phyloP scores from a whole-genome alignment of 2,113 vertebrate genomes.

The Lophochroa leadbeateri region DNA sequence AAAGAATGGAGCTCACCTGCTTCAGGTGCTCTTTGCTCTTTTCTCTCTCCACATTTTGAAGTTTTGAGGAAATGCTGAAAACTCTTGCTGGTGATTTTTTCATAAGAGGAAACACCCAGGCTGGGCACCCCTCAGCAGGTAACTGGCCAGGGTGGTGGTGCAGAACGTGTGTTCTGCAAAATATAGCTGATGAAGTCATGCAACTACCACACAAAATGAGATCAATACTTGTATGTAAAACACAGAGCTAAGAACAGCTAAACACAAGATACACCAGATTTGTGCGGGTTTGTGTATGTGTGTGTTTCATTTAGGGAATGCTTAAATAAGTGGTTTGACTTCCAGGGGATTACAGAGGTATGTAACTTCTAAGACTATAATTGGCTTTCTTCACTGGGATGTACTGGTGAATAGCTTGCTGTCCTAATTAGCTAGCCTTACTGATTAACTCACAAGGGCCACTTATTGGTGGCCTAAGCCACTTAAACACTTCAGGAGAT shows the following conservation, averaged over 20 bases:
- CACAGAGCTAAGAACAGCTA: not conserved
- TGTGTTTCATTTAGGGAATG: not conserved
- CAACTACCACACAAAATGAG: not conserved
- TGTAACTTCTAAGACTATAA: not conserved
- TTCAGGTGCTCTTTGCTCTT: not conserved
- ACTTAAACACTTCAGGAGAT: conserved; percentile 49
- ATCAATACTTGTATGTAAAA: not conserved
- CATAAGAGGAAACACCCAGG: not conserved
- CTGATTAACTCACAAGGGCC: conserved; percentile 24
- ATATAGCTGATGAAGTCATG: not conserved
- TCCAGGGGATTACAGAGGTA: not conserved
- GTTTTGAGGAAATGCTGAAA: not conserved
- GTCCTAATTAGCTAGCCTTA: not conserved
- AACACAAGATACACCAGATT: not conserved
- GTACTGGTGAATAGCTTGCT: not conserved
- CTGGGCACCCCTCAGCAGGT: not conserved
- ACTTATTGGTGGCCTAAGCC: conserved; percentile 22
- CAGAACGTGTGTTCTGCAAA: not conserved
- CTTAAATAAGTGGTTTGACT: not conserved
- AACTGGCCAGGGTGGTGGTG: not conserved
- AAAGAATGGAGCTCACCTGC: not conserved
- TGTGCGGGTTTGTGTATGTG: not conserved
- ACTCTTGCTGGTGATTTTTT: not conserved
- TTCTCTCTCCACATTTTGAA: not conserved
- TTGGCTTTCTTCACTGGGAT: not conserved